phyloP scores from a whole-genome alignment of 1,140 invertebrate species.

The Aphidius ervi region DNA sequence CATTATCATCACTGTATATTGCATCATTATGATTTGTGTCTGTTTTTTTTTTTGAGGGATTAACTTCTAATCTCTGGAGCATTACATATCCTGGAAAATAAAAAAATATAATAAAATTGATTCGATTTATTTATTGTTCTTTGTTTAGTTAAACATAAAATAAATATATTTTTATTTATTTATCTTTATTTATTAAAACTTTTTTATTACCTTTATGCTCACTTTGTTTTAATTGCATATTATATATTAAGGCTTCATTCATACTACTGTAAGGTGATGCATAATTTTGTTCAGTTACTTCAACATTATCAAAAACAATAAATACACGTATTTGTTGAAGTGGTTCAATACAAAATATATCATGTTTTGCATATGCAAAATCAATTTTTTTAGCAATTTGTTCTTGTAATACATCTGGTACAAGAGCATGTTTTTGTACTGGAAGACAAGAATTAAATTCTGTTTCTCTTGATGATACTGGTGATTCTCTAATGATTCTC shows the following conservation, averaged over 20 bases:
- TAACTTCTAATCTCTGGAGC: constrained; percentile 53
- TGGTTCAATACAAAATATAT: constrained; percentile 50
- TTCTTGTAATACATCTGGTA: constrained; percentile 62
- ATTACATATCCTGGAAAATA: constrained; percentile 54
- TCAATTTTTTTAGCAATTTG: constrained; percentile 54
- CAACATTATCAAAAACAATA: constrained; percentile 72
- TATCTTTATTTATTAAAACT: not conserved
- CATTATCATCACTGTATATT: constrained; percentile 27
- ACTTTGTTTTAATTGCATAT: constrained; percentile 62
- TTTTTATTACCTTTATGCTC: constrained; percentile 53
- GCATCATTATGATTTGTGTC: constrained; percentile 25
- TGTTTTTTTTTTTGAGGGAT: constrained; percentile 37
- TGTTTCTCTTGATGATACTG: constrained; percentile 35
- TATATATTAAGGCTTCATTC: constrained; percentile 61
- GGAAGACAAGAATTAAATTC: constrained; percentile 51
- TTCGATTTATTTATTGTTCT: not conserved
- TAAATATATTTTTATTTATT: too few species aligned
- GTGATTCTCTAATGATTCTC: constrained; percentile 29
- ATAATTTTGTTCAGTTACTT: constrained; percentile 62
- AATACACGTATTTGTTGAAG: constrained; percentile 64
- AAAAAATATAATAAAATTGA: not conserved
- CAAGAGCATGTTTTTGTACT: constrained; percentile 58
- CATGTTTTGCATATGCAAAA: constrained; percentile 44
- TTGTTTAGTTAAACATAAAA: not conserved
- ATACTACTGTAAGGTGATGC: constrained; percentile 59